Conservation (phyloP, 2,797 vertebrate genomes). For the Bradypus variegatus region DNA sequence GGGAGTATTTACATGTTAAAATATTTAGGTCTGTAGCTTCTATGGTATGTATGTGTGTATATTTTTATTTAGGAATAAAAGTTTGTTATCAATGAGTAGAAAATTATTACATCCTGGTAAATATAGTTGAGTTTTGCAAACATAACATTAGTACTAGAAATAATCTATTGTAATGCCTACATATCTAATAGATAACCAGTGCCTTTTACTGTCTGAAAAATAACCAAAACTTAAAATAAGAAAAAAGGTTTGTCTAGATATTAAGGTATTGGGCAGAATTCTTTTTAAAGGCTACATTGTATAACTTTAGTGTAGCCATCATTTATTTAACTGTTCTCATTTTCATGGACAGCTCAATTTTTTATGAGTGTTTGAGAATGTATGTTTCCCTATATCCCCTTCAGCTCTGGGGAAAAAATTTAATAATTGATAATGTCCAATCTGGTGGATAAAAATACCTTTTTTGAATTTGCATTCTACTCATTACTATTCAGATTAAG, state of each 20-base stretch:
- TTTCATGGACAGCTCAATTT: neutral
- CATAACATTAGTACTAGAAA: neutral
- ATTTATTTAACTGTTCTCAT: neutral
- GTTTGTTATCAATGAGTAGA: neutral
- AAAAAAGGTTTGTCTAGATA: neutral
- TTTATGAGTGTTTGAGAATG: neutral
- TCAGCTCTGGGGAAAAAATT: neutral
- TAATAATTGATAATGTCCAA: neutral
- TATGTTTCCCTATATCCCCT: neutral
- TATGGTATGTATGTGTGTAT: neutral
- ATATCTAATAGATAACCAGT: neutral
- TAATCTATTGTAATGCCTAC: neutral
- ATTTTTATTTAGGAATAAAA: conserved; percentile 16
- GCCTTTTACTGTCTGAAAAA: conserved; percentile 14
- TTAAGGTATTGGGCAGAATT: neutral
- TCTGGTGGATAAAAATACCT: neutral
- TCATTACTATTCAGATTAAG: neutral
- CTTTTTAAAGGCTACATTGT: neutral
- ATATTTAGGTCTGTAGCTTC: neutral
- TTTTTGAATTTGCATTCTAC: neutral
- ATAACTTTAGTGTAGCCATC: neutral
- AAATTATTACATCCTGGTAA: neutral
- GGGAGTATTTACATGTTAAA: neutral
- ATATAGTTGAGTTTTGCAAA: neutral
- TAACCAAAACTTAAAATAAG: neutral